Evolutionary conservation across 2,797 vertebrate genomes (phyloP).

Genomic region (Numenius phaeopus): DNA sequence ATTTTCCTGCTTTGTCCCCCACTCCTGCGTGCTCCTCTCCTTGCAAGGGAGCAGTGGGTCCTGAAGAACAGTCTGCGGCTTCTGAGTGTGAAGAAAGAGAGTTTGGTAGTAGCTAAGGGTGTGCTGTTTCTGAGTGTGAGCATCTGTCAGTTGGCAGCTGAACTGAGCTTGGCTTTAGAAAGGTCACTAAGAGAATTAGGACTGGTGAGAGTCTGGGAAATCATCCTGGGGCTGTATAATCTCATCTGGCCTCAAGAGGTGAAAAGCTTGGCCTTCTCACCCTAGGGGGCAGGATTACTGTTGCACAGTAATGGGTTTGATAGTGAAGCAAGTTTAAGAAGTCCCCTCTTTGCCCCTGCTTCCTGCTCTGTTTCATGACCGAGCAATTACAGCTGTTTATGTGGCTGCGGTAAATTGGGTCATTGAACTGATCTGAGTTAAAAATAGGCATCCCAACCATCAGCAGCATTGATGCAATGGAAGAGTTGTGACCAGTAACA

Average conservation of each 20-base stretch:
- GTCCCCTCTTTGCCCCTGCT: not conserved
- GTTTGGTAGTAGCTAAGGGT: not conserved
- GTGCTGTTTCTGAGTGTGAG: not conserved
- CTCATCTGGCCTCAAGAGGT: not conserved
- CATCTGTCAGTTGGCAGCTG: not conserved
- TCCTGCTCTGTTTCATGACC: not conserved
- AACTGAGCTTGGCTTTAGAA: not conserved
- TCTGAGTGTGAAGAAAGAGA: not conserved
- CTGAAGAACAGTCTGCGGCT: not conserved
- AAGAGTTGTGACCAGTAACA: not conserved
- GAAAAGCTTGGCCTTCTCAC: not conserved
- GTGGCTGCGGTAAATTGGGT: not conserved
- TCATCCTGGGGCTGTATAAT: not conserved
- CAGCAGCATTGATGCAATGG: not conserved
- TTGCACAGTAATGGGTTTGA: not conserved
- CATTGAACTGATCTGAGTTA: conserved; percentile 30
- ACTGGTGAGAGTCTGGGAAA: not conserved
- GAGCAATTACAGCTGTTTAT: conserved; percentile 35
- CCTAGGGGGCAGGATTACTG: not conserved
- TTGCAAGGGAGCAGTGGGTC: not conserved
- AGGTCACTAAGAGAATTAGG: not conserved
- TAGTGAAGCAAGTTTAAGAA: not conserved
- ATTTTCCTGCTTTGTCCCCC: not conserved
- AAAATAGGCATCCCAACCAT: conserved; percentile 30
- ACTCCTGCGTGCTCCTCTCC: not conserved